Percentiles rank a stretch among this genome's conserved stretches.
Conservation (phyloP, 2,797 vertebrate species). For the Sebastes baramenuke region DNA sequence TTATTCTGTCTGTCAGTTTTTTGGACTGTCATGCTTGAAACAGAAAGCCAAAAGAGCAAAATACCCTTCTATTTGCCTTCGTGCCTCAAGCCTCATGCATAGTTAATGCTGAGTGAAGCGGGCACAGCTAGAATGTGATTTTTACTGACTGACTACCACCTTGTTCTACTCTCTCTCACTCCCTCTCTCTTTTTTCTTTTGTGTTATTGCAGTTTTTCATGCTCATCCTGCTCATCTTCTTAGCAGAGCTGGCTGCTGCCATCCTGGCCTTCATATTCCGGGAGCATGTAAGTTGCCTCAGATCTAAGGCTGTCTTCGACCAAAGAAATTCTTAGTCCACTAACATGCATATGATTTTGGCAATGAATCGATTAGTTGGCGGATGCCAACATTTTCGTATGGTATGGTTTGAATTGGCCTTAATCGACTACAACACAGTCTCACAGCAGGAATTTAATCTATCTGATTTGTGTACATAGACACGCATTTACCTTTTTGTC, state of each 20-base stretch:
- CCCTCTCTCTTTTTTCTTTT: constrained; percentile 5
- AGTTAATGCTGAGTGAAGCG: constrained; percentile 65
- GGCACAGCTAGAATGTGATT: constrained; percentile 42
- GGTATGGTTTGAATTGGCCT: too few species aligned
- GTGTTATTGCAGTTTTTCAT: constrained; percentile 90
- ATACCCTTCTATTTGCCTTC: constrained; percentile 36
- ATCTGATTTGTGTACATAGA: too few species aligned
- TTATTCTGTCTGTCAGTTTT: constrained; percentile 43
- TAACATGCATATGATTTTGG: too few species aligned
- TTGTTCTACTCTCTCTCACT: background rate
- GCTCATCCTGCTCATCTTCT: constrained; percentile 95
- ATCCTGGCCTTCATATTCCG: constrained; percentile 95
- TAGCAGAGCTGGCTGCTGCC: constrained; percentile 94
- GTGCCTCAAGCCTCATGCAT: constrained; percentile 54
- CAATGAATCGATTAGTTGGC: too few species aligned
- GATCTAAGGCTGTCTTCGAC: too few species aligned
- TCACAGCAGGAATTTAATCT: too few species aligned
- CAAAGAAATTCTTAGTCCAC: too few species aligned
- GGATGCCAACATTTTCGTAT: too few species aligned
- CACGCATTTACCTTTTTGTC: too few species aligned
- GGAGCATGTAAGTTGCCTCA: constrained; percentile 89
- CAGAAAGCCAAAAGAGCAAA: constrained; percentile 43
- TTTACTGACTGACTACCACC: constrained; percentile 36
- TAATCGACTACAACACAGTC: too few species aligned
- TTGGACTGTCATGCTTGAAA: constrained; percentile 24